Percentiles rank a stretch among this genome's conserved stretches.
These are phyloP conservation scores for Phaedon cochleariae DNA, from an alignment of 2,888 invertebrate species.

Conservation along the genomic window DNA sequence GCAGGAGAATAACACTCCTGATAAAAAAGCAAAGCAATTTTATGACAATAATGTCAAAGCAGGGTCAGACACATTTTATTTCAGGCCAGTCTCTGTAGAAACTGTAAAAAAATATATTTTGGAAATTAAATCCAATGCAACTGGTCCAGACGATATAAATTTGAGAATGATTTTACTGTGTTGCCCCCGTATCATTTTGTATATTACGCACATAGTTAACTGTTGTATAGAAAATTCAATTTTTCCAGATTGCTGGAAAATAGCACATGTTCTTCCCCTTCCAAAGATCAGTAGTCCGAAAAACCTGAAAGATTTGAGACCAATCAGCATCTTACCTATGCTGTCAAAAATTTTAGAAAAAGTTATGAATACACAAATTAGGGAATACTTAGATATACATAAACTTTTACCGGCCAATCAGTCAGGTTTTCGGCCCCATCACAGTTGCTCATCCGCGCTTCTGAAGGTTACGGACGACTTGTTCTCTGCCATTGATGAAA, in stretches of 20 bases:
- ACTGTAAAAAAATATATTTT: too few species aligned
- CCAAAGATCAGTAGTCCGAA: background rate
- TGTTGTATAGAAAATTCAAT: background rate
- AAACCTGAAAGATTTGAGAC: background rate
- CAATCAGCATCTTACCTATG: background rate
- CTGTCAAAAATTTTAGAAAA: background rate
- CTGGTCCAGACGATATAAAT: background rate
- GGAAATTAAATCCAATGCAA: conserved; percentile 1
- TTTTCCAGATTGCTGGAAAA: background rate
- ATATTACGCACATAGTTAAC: background rate
- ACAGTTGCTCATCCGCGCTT: too few species aligned
- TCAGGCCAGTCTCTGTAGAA: too few species aligned
- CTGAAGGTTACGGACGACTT: too few species aligned
- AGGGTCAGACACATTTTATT: too few species aligned
- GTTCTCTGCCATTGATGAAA: too few species aligned
- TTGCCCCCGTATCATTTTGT: background rate
- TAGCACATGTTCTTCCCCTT: background rate
- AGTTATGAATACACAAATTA: background rate
- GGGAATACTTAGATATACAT: background rate
- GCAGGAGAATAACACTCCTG: too few species aligned
- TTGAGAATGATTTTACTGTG: background rate
- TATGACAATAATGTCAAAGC: too few species aligned
- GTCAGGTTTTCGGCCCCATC: too few species aligned
- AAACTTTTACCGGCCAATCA: background rate
- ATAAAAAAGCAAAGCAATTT: too few species aligned